Evolutionary conservation across 35 echinoderm and acorn worm species (phyloP).

Genomic region (Patiria miniata): DNA sequence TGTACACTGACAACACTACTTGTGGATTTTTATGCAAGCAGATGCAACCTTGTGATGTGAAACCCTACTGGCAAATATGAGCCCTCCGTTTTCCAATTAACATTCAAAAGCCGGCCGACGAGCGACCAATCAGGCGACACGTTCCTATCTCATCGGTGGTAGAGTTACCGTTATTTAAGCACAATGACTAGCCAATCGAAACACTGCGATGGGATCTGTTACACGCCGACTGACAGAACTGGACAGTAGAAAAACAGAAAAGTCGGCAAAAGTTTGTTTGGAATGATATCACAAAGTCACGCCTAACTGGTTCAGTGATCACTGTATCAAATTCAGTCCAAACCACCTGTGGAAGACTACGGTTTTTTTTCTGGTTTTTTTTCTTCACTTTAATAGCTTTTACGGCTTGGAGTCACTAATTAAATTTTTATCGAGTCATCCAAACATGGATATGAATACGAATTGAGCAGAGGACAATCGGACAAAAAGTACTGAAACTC

Average conservation of each 20-base stretch:
- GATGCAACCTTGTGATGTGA: slow-evolving; percentile 1
- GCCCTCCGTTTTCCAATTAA: neutral
- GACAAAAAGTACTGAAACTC: neutral
- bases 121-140: neutral
- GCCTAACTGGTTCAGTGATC: neutral
- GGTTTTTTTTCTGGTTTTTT: neutral
- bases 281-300: neutral
- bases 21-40: neutral
- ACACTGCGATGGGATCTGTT: neutral
- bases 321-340: neutral
- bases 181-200: neutral
- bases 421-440: neutral
- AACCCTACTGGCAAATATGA: neutral
- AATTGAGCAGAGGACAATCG: neutral
- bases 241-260: neutral
- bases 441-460: slow-evolving; percentile 2
- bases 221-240: neutral
- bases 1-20: no score
- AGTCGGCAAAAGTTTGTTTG: slow-evolving; percentile 4
- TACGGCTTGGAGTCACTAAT: neutral
- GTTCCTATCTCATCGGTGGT: neutral
- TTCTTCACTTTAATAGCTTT: neutral
- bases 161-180: neutral
- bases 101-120: slow-evolving; percentile 1
- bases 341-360: neutral